phyloP scores from a whole-genome alignment of 2,113 vertebrate genomes.

The Ancistrus triradiatus region DNA sequence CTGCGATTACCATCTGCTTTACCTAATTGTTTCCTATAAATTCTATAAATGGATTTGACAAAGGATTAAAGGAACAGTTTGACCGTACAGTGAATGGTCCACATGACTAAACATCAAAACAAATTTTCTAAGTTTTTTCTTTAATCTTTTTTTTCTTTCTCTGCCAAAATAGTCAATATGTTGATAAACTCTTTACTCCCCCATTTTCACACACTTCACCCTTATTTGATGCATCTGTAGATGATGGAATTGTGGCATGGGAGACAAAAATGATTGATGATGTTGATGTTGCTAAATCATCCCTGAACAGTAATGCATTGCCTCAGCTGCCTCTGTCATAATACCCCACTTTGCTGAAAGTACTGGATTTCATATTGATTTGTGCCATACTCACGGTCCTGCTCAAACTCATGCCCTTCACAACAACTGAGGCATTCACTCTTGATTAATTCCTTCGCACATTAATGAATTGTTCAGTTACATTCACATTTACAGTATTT shows the following conservation, averaged over 20 bases:
- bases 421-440: conserved; percentile 31
- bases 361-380: conserved; percentile 60
- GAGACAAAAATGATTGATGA: conserved; percentile 57
- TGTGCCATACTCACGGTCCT: conserved; percentile 17
- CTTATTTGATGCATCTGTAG: conserved; percentile 37
- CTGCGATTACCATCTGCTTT: too few species aligned
- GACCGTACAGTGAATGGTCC: too few species aligned
- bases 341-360: conserved; percentile 60
- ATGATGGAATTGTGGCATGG: conserved; percentile 40
- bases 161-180: conserved; percentile 25
- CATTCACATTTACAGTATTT: too few species aligned
- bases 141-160: neutral
- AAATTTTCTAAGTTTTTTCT: neutral
- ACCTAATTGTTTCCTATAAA: too few species aligned
- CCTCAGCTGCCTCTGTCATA: conserved; percentile 57
- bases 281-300: conserved; percentile 51
- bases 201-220: conserved; percentile 24
- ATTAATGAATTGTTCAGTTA: too few species aligned
- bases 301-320: conserved; percentile 58
- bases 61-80: too few species aligned
- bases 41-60: too few species aligned
- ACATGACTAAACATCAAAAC: neutral
- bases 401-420: conserved; percentile 31
- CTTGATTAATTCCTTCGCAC: too few species aligned
- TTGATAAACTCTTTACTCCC: conserved; percentile 32